A percentile compares a stretch with the other conserved stretches of the same genome.
phyloP scores from a whole-genome alignment of 2,888 invertebrate genomes.

The Sericinus montela region DNA sequence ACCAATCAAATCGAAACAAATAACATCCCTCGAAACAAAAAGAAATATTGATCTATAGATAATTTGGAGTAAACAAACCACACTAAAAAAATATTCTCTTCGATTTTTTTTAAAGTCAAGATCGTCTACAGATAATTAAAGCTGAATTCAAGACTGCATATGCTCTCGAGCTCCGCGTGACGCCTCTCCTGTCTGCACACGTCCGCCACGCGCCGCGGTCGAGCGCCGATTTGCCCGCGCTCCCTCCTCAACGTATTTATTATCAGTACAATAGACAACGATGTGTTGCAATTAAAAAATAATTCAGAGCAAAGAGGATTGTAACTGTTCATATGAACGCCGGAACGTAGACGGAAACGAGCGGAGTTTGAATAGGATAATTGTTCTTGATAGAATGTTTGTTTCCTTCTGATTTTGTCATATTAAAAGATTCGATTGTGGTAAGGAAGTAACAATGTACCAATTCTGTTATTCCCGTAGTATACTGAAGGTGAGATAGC shows the following conservation, averaged over 20 bases:
- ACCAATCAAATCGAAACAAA: too few species aligned
- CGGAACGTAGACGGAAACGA: neutral
- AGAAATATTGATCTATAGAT: neutral
- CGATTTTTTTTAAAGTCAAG: neutral
- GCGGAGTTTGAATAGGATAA: neutral
- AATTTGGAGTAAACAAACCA: neutral
- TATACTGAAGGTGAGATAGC: too few species aligned
- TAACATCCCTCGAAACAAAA: too few species aligned
- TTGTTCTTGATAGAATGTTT: too few species aligned
- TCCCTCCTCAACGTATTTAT: neutral
- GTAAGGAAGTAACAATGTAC: too few species aligned
- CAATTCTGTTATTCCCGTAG: too few species aligned
- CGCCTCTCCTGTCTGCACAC: slow-evolving; percentile 54
- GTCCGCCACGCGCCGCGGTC: slow-evolving; percentile 49
- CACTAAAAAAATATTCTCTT: neutral
- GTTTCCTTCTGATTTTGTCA: too few species aligned
- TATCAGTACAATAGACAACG: neutral
- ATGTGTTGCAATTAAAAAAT: slow-evolving; percentile 5
- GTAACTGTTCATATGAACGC: neutral
- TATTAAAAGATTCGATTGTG: too few species aligned
- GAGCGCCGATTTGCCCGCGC: slow-evolving; percentile 34
- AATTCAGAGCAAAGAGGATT: neutral
- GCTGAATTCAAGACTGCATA: slow-evolving; percentile 43
- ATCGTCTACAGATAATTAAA: slow-evolving; percentile 25
- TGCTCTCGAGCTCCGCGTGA: slow-evolving; percentile 66